Evolutionary conservation across 2,797 vertebrate species (phyloP), one percentile per base, ranked within the genome.

Genomic region (Platyrinchus mystaceus): DNA sequence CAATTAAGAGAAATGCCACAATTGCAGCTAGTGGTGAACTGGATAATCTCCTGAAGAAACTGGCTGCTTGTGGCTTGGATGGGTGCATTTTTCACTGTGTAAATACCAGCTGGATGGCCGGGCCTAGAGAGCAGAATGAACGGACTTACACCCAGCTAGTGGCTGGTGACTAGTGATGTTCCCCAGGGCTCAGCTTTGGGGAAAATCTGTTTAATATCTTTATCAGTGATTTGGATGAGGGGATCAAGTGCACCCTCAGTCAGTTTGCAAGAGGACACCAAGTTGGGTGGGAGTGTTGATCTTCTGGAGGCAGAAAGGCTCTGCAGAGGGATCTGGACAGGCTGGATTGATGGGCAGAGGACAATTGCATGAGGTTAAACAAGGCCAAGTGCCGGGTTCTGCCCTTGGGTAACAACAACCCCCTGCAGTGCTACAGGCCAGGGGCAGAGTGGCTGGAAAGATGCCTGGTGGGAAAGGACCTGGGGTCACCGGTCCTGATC

Each of bases 51-150:
- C 68, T 62, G 24, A 21, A 63, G 26, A 53, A 56, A 7, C 9
- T 53, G 44, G 4, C 44, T 58, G 23, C 28, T 56, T 9, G 2
- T 19, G 23, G 32, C 16, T 63, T n/a, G 9, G n/a, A 27, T 43
- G 13, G 4, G 13, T 28, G 43, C 28, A 4, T 7, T 37, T 13
- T 28, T 56, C 27, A 15, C 32, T 50, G 19, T 12, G 19, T 50
- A 36, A 60, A 47, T 7, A 13, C 2, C 14, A 46, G 8, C 21
- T 39, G 49, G 43, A 30, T 4, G 11, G 22, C 32, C 0, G 0
- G 53, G 22, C 4, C 17, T 0, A 14, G 47, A 36, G 12, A 12
- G 30, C 10, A 27, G 17, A 22, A 5, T 24, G 22, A 55, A 21
- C 14, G 36, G 36, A 56, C 9, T 4, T 43, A 7, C 10, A 69